A percentile compares a stretch with the other conserved stretches of the same genome.
These are phyloP conservation scores for Amiota minor DNA, from an alignment of 2,888 invertebrate genomes.

Conservation along the genomic window DNA sequence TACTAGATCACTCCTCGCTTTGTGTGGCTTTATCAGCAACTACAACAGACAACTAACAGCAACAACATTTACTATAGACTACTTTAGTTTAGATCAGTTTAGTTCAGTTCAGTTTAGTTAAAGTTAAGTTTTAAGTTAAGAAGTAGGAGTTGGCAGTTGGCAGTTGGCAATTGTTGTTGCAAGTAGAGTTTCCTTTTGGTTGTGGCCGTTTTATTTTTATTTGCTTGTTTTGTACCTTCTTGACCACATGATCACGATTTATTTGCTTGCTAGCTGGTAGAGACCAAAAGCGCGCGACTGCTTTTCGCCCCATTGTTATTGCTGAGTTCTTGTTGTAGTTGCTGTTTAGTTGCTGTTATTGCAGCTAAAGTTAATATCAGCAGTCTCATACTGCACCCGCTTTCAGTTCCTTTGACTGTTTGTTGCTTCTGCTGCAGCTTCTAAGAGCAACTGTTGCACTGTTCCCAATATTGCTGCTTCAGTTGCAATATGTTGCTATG, in stretches of 20 bases:
- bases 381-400: no score
- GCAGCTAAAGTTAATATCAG: constrained; percentile 44
- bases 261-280: constrained; percentile 59
- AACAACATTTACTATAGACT: constrained; percentile 42
- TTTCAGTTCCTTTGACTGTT: neutral
- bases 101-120: neutral
- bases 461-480: neutral
- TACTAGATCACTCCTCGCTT: constrained; percentile 63
- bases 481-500: constrained; percentile 19
- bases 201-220: constrained; percentile 4
- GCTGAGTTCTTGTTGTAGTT: constrained; percentile 45
- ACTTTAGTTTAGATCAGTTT: constrained; percentile 1
- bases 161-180: constrained; percentile 6
- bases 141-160: constrained; percentile 20
- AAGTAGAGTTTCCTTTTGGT: constrained; percentile 3
- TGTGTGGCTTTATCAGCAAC: constrained; percentile 67
- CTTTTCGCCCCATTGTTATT: constrained; percentile 39
- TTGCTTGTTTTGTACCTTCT: constrained; percentile 51
- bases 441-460: constrained; percentile 31
- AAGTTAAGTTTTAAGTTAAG: neutral
- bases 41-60: constrained; percentile 59
- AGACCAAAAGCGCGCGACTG: neutral
- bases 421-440: constrained; percentile 51
- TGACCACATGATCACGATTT: constrained; percentile 72
- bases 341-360: constrained; percentile 46